Base-by-base conservation (phyloP, 2,113 vertebrate genomes). In the Catharus bicknelli region DNA sequence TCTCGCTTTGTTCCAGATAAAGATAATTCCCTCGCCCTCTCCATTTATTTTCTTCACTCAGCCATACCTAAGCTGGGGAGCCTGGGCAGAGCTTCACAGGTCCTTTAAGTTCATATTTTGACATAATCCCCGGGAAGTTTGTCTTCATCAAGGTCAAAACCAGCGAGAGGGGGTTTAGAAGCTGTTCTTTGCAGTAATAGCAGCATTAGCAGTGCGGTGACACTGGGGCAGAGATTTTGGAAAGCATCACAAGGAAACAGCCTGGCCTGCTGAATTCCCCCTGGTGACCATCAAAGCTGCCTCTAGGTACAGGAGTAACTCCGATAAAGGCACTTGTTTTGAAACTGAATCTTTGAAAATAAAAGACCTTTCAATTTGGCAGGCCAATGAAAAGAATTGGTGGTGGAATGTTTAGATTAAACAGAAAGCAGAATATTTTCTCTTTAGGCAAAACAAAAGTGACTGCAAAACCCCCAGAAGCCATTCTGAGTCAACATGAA, bases 391-490 rank as follows among this genome's bases (percentile, higher is more conserved):
- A 91, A 94, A 93, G 83, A 66, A 83, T 34, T 34, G 79, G 59
- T 36, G 75, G 50, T 66, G 88, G 93, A 88, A 93, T 94, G 88
- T 77, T 90, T 77, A 86, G 82, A 85, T 95, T 94, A 93, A 93
- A 76, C 85, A 90, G 70, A 94, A 93, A 88, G 68, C 45, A 85
- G 75, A 90, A 69, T 93, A 85, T 94, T 96, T 95, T 95, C 66
- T 95, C 95, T 95, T 86, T 27, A 91, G 92, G 93, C 82, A 90
- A 93, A 96, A 93, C 90, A 95, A 80, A 93, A 96, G 59, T 80
- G 75, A 58, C 63, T 95, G 82, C 82, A 66, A 84, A 82, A 53
- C 16, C 94, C 72, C 91, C 91, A 83, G 75, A 95, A 95, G 72
- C 88, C 47, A 12, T 90, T 80, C 93, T 93, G 92, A 93, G 88